phyloP scores from a whole-genome alignment of 2,888 invertebrate genomes.

The Teinopalpus imperialis region DNA sequence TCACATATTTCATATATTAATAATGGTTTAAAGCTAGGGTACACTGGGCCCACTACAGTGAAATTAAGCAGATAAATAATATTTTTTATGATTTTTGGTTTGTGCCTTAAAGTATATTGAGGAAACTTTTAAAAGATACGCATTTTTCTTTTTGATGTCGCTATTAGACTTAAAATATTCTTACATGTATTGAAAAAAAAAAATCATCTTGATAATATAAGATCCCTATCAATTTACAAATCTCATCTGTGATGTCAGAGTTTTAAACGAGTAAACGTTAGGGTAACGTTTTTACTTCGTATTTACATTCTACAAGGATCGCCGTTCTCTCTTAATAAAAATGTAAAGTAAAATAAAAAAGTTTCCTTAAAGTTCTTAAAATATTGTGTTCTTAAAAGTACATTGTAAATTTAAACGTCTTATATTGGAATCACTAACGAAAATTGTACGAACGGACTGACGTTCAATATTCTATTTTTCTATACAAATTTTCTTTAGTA shows the following conservation, averaged over 20 bases:
- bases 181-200: constrained; percentile 7
- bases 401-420: too few relatives aligned
- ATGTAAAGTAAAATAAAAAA: too few relatives aligned
- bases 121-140: background rate
- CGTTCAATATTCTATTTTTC: too few relatives aligned
- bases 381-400: too few relatives aligned
- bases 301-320: background rate
- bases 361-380: constrained; percentile 8
- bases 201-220: constrained; percentile 8
- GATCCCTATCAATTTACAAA: background rate
- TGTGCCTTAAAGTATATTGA: background rate
- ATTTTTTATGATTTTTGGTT: too few relatives aligned
- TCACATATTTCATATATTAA: too few relatives aligned
- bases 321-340: background rate
- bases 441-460: too few relatives aligned
- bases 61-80: too few relatives aligned
- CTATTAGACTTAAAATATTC: constrained; percentile 4
- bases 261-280: constrained; percentile 8
- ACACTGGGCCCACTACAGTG: too few relatives aligned
- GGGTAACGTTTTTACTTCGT: background rate
- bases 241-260: constrained; percentile 1
- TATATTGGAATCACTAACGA: too few relatives aligned
- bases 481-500: too few relatives aligned
- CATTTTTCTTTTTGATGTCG: constrained; percentile 4
- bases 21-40: too few relatives aligned